Conservation (phyloP, 2,113 vertebrate species). For the Passer domesticus region DNA sequence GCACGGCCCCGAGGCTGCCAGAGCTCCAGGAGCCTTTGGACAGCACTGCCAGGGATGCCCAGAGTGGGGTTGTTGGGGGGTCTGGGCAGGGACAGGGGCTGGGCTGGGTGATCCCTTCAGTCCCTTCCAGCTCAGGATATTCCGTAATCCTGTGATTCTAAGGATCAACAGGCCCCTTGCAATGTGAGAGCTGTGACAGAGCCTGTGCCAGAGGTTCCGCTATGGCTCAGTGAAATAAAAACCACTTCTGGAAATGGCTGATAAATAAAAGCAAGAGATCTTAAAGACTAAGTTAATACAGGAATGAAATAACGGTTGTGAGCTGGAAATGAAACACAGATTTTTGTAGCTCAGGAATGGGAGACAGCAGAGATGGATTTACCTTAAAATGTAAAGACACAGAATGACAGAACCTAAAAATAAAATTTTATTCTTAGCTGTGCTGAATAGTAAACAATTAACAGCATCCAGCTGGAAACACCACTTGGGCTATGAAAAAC, state of each 20-base stretch:
- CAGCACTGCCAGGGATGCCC: neutral
- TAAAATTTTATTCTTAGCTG: conserved; percentile 46
- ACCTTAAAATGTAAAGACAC: conserved; percentile 31
- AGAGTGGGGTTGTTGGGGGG: neutral
- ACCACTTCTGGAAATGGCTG: conserved; percentile 12
- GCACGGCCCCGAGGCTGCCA: neutral
- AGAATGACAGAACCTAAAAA: conserved; percentile 43
- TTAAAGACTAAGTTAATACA: neutral
- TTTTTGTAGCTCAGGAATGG: neutral
- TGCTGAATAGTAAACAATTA: conserved; percentile 53
- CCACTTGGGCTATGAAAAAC: conserved; percentile 36
- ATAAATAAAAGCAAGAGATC: conserved; percentile 43
- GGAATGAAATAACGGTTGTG: conserved; percentile 11
- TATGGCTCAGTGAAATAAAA: conserved; percentile 5
- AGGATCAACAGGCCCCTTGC: neutral
- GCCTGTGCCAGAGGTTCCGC: neutral
- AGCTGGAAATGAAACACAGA: conserved; percentile 27
- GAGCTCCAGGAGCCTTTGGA: neutral
- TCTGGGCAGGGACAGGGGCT: fast-evolving
- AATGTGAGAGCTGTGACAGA: neutral
- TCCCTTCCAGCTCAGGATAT: neutral
- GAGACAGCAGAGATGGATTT: conserved; percentile 35
- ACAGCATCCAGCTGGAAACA: conserved; percentile 45
- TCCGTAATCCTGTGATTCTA: no score
- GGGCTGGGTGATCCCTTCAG: fast-evolving